These are phyloP conservation scores for Macropus fuliginosus DNA, from an alignment of 2,797 vertebrate species.

Conservation along the genomic window DNA sequence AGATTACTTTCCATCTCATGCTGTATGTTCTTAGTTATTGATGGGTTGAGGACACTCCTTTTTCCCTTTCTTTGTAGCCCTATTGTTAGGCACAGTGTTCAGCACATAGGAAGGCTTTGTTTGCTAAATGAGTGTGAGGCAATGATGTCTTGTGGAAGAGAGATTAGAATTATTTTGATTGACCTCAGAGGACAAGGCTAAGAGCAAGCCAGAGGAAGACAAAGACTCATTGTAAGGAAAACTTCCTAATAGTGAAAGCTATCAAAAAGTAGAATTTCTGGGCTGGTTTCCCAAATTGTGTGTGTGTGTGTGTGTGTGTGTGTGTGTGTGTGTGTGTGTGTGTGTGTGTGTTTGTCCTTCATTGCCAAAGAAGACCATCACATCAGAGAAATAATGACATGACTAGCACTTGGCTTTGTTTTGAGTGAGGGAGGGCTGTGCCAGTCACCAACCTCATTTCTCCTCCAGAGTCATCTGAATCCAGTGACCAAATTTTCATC, in stretches of 20 bases:
- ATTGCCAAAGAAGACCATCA: too few species aligned
- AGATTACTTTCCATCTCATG: background rate
- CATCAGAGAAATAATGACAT: too few species aligned
- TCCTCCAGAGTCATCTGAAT: too few species aligned
- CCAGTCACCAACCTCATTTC: too few species aligned
- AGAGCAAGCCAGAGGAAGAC: background rate
- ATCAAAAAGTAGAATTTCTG: background rate
- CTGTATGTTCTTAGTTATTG: background rate
- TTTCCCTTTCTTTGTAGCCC: too few species aligned
- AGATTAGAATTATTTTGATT: background rate
- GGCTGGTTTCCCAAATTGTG: background rate
- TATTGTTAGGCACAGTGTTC: background rate
- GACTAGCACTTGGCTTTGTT: too few species aligned
- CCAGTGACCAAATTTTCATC: too few species aligned
- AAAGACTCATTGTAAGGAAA: background rate
- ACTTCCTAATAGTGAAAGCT: background rate
- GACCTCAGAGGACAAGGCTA: background rate
- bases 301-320: too few species aligned
- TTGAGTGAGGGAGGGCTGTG: too few species aligned
- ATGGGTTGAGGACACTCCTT: background rate
- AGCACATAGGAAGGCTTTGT: background rate
- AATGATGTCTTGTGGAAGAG: background rate
- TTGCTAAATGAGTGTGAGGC: background rate
- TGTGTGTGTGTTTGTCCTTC: too few species aligned
- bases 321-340: too few species aligned